These are phyloP conservation scores for Smutsia gigantea DNA, from an alignment of 2,797 vertebrate species.

Conservation along the genomic window DNA sequence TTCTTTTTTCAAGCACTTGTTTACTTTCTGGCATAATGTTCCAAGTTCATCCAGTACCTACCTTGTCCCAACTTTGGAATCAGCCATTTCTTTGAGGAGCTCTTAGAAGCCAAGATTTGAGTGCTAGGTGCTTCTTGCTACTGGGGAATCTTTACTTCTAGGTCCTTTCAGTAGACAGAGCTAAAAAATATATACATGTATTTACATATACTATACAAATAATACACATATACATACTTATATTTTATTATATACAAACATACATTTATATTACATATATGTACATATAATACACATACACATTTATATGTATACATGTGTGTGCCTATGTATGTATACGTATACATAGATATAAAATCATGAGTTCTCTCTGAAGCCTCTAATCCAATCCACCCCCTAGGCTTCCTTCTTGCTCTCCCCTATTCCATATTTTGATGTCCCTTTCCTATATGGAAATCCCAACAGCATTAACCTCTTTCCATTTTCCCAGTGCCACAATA, in stretches of 20 bases:
- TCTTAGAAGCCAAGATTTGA: not conserved
- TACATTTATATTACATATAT: not conserved
- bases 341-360: not conserved
- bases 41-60: not conserved
- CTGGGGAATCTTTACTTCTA: not conserved
- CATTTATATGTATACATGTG: too few species aligned
- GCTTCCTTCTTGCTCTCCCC: not conserved
- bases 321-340: not conserved
- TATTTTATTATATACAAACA: not conserved
- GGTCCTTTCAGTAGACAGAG: not conserved
- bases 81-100: not conserved
- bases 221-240: not conserved
- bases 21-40: not conserved
- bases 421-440: not conserved
- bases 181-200: constrained; percentile 15
- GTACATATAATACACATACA: not conserved
- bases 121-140: not conserved
- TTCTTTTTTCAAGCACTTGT: not conserved
- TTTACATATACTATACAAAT: not conserved
- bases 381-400: not conserved
- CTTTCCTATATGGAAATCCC: not conserved
- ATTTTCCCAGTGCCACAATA: not conserved
- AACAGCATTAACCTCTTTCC: not conserved
- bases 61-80: not conserved
- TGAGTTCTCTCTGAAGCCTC: not conserved